Evolutionary conservation across 2,113 vertebrate genomes (phyloP).

Genomic region (Corythornis cristatus): DNA sequence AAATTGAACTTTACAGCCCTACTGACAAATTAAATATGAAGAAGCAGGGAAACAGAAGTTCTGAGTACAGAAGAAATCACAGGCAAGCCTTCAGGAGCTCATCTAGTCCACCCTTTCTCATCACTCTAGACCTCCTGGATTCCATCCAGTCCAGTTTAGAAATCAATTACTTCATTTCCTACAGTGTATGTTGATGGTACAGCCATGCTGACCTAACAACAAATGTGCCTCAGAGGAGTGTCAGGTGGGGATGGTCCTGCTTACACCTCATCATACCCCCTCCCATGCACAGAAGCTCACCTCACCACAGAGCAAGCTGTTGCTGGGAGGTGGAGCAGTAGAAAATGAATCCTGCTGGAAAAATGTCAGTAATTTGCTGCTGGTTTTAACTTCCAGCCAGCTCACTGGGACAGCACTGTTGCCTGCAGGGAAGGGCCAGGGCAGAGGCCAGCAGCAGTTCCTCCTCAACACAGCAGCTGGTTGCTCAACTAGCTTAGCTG

Average conservation of each 20-base stretch:
- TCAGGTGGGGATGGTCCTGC: neutral
- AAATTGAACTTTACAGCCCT: neutral
- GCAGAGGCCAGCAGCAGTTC: neutral
- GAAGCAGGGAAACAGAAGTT: neutral
- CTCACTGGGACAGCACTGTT: neutral
- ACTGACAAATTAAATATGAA: neutral
- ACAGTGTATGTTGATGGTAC: neutral
- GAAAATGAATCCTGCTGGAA: constrained; percentile 5
- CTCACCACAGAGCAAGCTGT: neutral
- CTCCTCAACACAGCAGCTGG: neutral
- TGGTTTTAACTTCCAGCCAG: constrained; percentile 10
- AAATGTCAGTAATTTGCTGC: neutral
- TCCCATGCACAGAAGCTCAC: neutral
- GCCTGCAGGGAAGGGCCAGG: neutral
- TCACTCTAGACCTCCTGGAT: neutral
- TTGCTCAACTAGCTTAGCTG: neutral
- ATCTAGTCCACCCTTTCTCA: neutral
- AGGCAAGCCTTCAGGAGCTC: neutral
- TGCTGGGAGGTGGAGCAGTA: rapidly evolving
- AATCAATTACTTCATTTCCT: neutral
- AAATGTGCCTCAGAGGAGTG: neutral
- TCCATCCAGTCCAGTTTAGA: neutral
- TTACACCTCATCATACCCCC: neutral
- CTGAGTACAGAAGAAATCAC: neutral
- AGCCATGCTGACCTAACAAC: neutral